Base-by-base conservation (phyloP, 1,140 invertebrate genomes). In the Drosophila setifemur region DNA sequence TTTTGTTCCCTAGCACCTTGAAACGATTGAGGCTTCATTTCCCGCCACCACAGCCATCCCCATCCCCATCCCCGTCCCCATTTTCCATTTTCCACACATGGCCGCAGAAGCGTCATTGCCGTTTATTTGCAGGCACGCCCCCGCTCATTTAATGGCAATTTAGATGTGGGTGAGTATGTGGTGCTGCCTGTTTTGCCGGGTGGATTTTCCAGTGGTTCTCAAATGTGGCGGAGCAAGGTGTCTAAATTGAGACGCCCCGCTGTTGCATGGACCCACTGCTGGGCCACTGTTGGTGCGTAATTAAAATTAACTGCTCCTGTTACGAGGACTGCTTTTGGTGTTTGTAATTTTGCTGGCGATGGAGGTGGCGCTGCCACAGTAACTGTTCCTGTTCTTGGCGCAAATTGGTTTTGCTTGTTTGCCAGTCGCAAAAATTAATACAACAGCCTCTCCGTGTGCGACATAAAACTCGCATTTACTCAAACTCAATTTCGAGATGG, bases 401-500 rank as follows among this genome's bases (percentile, higher is more conserved):
- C 79, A 83, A 83, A 83, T 83, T 83, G 79, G 78, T 85, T 83
- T 83, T 85, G 79, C 79, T 79, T 83, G 78, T 81, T 71, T 71
- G 67, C 67, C 29, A 53, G 44, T 29, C 39, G 40, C 37, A 70
- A 78, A 55, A 72, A 75, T 57, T 54, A 77, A 68, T 69, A 68
- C 53, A 68, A 39, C 26, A 23, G 4, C 25, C 37, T 33, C n/a
- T 21, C 9, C 23, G 11, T 8, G 12, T 33, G 31, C 25, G 61
- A 83, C 78, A 82, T 69, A 73, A 72, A 81, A 82, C 58, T 54
- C 78, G 25, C 78, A 82, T 77, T 77, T 77, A 50, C 57, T 64
- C 37, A 35, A 45, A 63, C 45, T 60, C 21, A 61, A 31, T 71
- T 55, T 25, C 3, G 8, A 52, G 40, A 7, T 25, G 53, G 48